Evolutionary conservation across 2,888 invertebrate genomes (phyloP).

Genomic region (Ectobius pallidus): DNA sequence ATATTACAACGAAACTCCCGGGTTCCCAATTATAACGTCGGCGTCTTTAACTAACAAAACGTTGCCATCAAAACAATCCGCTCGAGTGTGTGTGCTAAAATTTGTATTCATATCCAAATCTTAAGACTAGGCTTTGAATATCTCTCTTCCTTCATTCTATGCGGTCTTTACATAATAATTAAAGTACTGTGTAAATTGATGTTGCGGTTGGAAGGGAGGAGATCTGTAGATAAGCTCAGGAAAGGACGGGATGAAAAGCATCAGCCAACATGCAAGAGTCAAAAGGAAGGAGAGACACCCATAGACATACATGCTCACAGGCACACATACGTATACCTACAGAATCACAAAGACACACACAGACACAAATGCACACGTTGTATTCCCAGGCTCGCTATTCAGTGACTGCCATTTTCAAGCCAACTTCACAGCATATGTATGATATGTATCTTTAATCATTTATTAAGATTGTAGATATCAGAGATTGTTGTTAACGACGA

Average conservation of each 20-base stretch:
- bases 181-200: slow-evolving; percentile 7
- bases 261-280: not conserved
- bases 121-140: not conserved
- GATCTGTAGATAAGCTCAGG: not conserved
- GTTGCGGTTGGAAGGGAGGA: not conserved
- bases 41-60: slow-evolving; percentile 14
- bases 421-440: too few relatives aligned
- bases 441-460: too few relatives aligned
- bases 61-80: not conserved
- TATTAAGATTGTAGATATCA: too few relatives aligned
- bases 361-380: too few relatives aligned
- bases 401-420: slow-evolving; percentile 2
- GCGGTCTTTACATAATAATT: slow-evolving; percentile 15
- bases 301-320: too few relatives aligned
- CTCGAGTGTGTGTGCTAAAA: not conserved
- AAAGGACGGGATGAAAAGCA: not conserved
- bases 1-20: not conserved
- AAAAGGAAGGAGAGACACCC: not conserved
- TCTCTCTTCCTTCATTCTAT: not conserved
- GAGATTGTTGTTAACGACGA: too few relatives aligned
- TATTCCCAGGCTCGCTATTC: not conserved
- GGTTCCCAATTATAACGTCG: slow-evolving; percentile 1
- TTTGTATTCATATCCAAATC: slow-evolving; percentile 20
- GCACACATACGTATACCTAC: too few relatives aligned
- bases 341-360: too few relatives aligned